Evolutionary conservation across 2,113 vertebrate species (phyloP).

Genomic region (Tympanuchus pallidicinctus): DNA sequence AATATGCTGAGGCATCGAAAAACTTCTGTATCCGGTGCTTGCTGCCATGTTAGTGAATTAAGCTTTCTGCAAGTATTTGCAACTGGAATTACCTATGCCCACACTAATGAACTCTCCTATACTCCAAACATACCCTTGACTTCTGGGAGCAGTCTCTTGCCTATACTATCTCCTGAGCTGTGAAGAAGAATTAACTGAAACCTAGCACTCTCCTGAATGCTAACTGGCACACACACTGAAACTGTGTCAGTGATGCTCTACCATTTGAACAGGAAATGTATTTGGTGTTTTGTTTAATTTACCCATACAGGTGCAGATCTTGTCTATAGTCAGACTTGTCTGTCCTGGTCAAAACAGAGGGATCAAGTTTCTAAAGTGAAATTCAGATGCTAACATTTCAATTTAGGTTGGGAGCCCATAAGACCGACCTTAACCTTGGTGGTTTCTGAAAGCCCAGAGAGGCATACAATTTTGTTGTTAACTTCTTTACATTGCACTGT

Average conservation of each 20-base stretch:
- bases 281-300: not conserved
- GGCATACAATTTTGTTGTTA: not conserved
- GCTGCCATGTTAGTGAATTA: not conserved
- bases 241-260: not conserved
- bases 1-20: not conserved
- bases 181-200: not conserved
- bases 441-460: not conserved
- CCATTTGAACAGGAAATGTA: not conserved
- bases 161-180: not conserved
- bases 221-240: not conserved
- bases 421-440: not conserved
- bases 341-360: not conserved
- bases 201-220: not conserved
- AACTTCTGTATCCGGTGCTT: not conserved
- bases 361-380: not conserved
- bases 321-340: not conserved
- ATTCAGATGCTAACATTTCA: not conserved
- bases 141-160: not conserved
- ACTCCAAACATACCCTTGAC: accelerated
- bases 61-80: not conserved
- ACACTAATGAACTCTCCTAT: not conserved
- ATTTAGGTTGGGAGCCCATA: not conserved
- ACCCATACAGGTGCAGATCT: not conserved
- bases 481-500: not conserved
- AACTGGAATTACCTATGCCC: not conserved